Conservation (phyloP, 2,888 invertebrate genomes). For the Hylaea fasciaria region DNA sequence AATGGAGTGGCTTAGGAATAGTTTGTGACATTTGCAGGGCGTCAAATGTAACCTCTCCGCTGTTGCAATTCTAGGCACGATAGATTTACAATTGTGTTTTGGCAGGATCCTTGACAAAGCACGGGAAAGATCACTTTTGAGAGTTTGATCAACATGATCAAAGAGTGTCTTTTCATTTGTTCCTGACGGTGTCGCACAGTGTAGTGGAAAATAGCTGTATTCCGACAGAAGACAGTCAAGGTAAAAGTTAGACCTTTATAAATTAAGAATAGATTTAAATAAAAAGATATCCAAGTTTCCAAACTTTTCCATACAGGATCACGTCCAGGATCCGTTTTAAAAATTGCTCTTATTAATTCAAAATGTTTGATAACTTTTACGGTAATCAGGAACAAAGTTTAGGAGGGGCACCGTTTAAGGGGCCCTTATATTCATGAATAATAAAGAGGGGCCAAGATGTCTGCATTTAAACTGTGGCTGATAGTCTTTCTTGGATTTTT, state of each 20-base stretch:
- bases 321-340: slow-evolving; percentile 32
- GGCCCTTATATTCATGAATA: slow-evolving; percentile 57
- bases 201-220: too few species aligned
- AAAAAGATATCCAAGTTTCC: slow-evolving; percentile 15
- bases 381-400: slow-evolving; percentile 54
- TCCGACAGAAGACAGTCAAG: neutral
- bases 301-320: slow-evolving; percentile 35
- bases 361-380: slow-evolving; percentile 47
- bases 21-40: too few species aligned
- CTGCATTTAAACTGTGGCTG: slow-evolving; percentile 44
- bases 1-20: too few species aligned
- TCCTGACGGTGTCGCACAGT: too few species aligned
- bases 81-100: too few species aligned
- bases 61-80: too few species aligned
- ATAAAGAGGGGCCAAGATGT: slow-evolving; percentile 50
- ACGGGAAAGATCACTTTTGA: too few species aligned
- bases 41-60: too few species aligned
- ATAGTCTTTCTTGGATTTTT: slow-evolving; percentile 35
- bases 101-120: too few species aligned
- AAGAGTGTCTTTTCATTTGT: too few species aligned
- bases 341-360: slow-evolving; percentile 44
- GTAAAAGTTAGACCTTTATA: neutral
- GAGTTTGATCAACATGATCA: too few species aligned
- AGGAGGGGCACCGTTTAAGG: slow-evolving; percentile 44
- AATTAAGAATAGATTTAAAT: slow-evolving; percentile 8